Evolutionary conservation across 2,113 vertebrate species (phyloP), one percentile per base, ranked within the genome.

Genomic region (Epinephelus fuscoguttatus): DNA sequence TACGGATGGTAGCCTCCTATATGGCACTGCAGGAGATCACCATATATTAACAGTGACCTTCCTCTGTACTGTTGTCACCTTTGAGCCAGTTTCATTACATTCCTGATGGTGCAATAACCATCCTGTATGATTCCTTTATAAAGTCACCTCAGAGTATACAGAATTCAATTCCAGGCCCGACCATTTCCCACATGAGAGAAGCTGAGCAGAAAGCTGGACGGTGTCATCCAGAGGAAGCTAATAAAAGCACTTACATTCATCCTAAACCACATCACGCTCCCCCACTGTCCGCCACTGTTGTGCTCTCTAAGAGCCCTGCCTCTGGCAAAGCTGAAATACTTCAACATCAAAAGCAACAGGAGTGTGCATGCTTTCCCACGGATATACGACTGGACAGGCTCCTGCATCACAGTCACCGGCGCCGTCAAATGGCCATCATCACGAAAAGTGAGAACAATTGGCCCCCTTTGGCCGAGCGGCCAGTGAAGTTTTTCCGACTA

Each of bases 21-120:
- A 84, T 72, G 70, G 68, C 78, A 80, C 75, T 55, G 68, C 70
- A 37, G 80, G 80, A 84, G 86, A 79, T 90, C 85, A 81, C 74
- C 83, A 89, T 88, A 90, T 87, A 91, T 90, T 92, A 90, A 82
- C 75, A 81, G 27, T 92, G 91, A 92, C 89, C 84, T 91, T 91
- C 85, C 62, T 76, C 85, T 89, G 82, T 83, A 80, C 84, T 6
- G 57, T 81, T 72, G 83, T 90, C 88, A 91, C 85, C 91, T 92
- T 84, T 86, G 71, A 80, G 89, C 70, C 60, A 62, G 66, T 91
- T 93, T 91, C 90, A 93, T 91, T 92, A 90, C 72, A 82, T 80
- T 64, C 63, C 74, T 87, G 83, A 92, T 92, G 87, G 81, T 73
- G 78, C 87, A 88, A 85, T 91, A 92, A 93, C 91, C 57, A 62